These are phyloP conservation scores for Cherax destructor DNA, from an alignment of 1,140 invertebrate genomes.

Conservation along the genomic window DNA sequence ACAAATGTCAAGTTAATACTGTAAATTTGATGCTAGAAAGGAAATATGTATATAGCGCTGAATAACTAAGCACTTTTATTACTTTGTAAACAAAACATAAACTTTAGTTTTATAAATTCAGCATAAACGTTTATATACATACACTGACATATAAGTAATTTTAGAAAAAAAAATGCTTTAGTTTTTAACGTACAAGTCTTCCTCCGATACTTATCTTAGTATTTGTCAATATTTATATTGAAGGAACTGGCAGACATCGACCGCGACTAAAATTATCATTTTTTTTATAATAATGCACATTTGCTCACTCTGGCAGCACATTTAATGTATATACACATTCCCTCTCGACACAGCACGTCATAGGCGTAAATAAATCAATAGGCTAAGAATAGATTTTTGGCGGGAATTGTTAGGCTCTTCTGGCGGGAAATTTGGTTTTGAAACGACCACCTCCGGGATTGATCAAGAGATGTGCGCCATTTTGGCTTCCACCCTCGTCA, in stretches of 20 bases:
- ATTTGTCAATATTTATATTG: no score
- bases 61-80: no score
- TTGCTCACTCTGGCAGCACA: not conserved
- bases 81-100: no score
- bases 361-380: not conserved
- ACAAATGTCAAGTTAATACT: no score
- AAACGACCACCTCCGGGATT: slow-evolving; percentile 52
- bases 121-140: no score
- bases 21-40: no score
- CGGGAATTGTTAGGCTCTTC: slow-evolving; percentile 42
- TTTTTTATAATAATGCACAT: not conserved
- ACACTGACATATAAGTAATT: no score
- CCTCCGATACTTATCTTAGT: no score
- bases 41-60: no score
- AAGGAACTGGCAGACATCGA: not conserved
- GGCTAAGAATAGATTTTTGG: slow-evolving; percentile 47
- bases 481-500: slow-evolving; percentile 33
- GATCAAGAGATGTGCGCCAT: slow-evolving; percentile 60
- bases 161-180: no score
- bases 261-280: not conserved
- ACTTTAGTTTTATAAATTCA: no score
- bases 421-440: slow-evolving; percentile 65
- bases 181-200: no score
- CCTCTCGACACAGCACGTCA: not conserved
- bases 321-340: not conserved